A percentile compares a stretch with the other conserved stretches of the same genome.
Evolutionary conservation across 2,797 vertebrate species (phyloP).

Genomic region (Sebastolobus alascanus): DNA sequence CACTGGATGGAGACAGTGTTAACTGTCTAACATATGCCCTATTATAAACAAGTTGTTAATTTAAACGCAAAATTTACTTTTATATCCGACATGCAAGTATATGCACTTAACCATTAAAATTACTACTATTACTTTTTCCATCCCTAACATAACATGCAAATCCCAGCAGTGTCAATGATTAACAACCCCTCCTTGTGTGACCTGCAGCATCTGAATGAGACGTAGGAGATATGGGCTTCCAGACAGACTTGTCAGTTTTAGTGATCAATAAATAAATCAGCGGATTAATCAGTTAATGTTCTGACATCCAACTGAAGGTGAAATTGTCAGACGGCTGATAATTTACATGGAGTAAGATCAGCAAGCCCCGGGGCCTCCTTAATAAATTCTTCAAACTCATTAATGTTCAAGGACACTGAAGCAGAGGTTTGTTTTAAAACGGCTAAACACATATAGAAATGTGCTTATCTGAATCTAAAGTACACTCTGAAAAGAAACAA

Average conservation of each 20-base stretch:
- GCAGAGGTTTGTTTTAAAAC: not conserved
- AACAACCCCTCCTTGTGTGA: not conserved
- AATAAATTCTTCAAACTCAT: not conserved
- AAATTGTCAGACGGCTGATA: slow-evolving; percentile 10
- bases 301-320: slow-evolving; percentile 25
- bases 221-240: not conserved
- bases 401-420: not conserved
- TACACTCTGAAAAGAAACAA: not conserved
- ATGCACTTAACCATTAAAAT: not conserved
- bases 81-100: not conserved
- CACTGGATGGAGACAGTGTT: not conserved
- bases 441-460: not conserved
- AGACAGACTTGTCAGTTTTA: slow-evolving; percentile 8
- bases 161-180: not conserved
- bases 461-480: not conserved
- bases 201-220: not conserved
- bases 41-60: not conserved
- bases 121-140: not conserved
- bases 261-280: slow-evolving; percentile 31
- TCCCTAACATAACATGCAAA: not conserved
- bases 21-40: not conserved
- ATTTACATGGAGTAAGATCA: slow-evolving; percentile 3
- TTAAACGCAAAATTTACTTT: not conserved
- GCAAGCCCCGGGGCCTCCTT: not conserved
- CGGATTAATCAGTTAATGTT: slow-evolving; percentile 33